These are phyloP conservation scores for Microctonus hyperodae DNA, from an alignment of 2,888 invertebrate genomes.

Conservation along the genomic window DNA sequence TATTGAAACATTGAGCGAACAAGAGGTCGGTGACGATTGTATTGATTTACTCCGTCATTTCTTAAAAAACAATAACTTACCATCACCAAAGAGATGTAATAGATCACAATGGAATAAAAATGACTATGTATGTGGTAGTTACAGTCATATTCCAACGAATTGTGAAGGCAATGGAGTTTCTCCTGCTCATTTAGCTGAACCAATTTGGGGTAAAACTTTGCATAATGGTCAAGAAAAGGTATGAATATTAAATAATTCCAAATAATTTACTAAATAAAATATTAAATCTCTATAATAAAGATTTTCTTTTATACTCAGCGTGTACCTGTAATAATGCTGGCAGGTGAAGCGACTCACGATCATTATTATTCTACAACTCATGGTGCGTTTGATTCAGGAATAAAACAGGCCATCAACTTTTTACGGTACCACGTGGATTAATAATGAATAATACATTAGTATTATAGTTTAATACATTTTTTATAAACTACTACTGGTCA, in stretches of 20 bases:
- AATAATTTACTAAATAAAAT: not conserved
- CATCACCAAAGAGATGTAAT: constrained; percentile 62
- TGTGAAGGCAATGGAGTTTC: constrained; percentile 64
- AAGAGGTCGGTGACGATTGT: constrained; percentile 66
- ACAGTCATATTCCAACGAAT: constrained; percentile 66
- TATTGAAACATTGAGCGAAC: constrained; percentile 66
- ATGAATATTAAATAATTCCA: constrained; percentile 9
- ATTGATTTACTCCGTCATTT: constrained; percentile 65
- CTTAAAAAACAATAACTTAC: constrained; percentile 63
- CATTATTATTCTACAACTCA: constrained; percentile 73
- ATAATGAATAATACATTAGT: not conserved
- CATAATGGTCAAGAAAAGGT: constrained; percentile 43
- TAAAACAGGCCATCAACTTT: constrained; percentile 64
- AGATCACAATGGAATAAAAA: constrained; percentile 69
- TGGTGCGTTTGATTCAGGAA: constrained; percentile 71
- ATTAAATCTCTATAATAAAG: not conserved
- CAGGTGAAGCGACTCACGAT: constrained; percentile 72
- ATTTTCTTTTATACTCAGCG: constrained; percentile 45
- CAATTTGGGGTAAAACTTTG: constrained; percentile 58
- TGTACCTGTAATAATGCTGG: constrained; percentile 67
- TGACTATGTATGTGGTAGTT: constrained; percentile 68
- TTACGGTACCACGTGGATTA: constrained; percentile 49
- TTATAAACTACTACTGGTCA: not conserved
- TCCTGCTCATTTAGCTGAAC: constrained; percentile 61
- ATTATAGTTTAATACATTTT: not conserved